Evolutionary conservation across 2,113 vertebrate genomes (phyloP), one percentile per base, ranked within the genome.

Genomic region (Thunnus thynnus): DNA sequence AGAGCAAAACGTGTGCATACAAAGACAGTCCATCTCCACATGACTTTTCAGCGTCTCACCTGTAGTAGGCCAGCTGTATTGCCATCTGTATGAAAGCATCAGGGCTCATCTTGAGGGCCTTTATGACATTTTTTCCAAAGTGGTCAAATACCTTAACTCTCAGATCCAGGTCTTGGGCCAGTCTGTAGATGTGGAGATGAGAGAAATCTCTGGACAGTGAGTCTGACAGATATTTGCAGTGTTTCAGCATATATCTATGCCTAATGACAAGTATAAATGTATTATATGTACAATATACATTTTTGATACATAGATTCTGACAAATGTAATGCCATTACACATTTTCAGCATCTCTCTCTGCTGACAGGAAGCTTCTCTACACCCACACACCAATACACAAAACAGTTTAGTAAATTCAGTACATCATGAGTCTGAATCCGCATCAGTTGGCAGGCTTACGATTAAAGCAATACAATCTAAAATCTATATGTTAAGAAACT

Each of bases 61-160:
- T 96, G 93, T 97, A 97, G 88, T 97, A 98, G 0, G 97, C 97
- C 51, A 99, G 91, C 89, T 99, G 98, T 4, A 99, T 90, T 0
- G 96, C 96, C 41, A 98, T 76, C 92, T 99, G 98, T 89, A 99
- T 96, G 62, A 98, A 99, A 58, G 96, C 97, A 20, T 99, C 98
- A 0, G 98, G 98, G 79, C 98, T 99, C 93, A 99, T 93, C 88
- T 97, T 97, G 90, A 96, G 88, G 0, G 95, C 91, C 83, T 99
- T 99, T 44, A 97, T 97, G 27, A 98, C 94, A 30, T 94, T 91
- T 88, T 99, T 99, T 22, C 98, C 98, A 88, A 97, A 99, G 1
- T 96, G 95, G 16, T 94, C 92, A 71, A 99, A 99, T 2, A 97
- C 93, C 1, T 82, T 69, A 56, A 96, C 93, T 13, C 74, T 96